A percentile compares a stretch with the other conserved stretches of the same genome.
phyloP scores from a whole-genome alignment of 2,113 vertebrate species.

The Crypturellus undulatus region DNA sequence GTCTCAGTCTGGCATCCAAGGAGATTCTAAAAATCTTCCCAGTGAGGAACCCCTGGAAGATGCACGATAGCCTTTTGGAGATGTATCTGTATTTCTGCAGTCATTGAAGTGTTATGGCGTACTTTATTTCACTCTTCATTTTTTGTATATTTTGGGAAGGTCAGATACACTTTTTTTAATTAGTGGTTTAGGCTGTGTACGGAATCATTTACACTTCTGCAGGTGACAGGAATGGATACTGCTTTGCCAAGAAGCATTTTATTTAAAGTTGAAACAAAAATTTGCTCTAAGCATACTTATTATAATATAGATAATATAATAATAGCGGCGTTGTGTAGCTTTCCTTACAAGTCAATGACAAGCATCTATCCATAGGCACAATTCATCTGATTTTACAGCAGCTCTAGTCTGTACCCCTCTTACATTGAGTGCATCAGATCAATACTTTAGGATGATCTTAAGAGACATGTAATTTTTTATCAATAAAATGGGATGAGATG shows the following conservation, averaged over 20 bases:
- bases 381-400: fast-evolving
- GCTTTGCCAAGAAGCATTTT: neutral
- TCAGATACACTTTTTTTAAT: neutral
- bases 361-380: too few relatives aligned
- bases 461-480: neutral
- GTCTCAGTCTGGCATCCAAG: too few relatives aligned
- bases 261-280: neutral
- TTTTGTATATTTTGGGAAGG: neutral
- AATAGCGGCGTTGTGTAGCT: neutral
- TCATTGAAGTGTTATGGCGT: neutral
- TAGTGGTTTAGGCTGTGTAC: neutral
- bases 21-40: too few relatives aligned
- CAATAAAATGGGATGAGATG: neutral
- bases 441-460: neutral
- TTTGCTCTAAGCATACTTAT: neutral
- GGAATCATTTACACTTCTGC: neutral
- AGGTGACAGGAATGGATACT: neutral
- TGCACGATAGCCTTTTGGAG: neutral
- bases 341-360: neutral
- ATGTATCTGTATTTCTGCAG: neutral
- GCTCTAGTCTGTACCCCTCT: too few relatives aligned
- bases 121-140: neutral
- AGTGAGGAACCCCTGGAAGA: neutral
- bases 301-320: too few relatives aligned
- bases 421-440: neutral